Conservation (phyloP, 64 coral and sea anemone species). For the Actinia tenebrosa region DNA sequence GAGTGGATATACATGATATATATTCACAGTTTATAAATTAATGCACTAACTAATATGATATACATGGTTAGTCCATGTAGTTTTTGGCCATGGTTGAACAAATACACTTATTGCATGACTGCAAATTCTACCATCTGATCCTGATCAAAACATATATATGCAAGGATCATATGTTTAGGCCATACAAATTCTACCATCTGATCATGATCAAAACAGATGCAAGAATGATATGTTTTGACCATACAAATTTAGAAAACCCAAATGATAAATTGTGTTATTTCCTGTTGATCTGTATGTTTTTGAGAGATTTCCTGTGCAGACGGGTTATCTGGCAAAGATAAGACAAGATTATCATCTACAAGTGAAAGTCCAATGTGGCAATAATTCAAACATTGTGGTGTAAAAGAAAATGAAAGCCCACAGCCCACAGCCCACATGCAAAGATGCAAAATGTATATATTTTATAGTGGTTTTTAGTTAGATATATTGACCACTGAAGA, state of each 20-base stretch:
- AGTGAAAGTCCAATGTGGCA: neutral
- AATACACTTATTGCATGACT: too few relatives aligned
- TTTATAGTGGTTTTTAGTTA: too few relatives aligned
- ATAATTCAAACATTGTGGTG: neutral
- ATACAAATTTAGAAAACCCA: neutral
- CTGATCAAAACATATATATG: too few relatives aligned
- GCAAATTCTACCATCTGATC: too few relatives aligned
- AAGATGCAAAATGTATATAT: too few relatives aligned
- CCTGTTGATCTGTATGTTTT: neutral
- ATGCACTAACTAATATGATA: too few relatives aligned
- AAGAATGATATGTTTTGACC: neutral
- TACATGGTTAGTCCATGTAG: too few relatives aligned
- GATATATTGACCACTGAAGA: too few relatives aligned
- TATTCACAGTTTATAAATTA: neutral
- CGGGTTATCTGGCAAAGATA: neutral
- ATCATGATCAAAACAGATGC: neutral
- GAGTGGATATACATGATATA: neutral
- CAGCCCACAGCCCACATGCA: neutral
- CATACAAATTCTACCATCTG: too few relatives aligned
- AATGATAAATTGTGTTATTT: neutral
- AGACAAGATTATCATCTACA: neutral
- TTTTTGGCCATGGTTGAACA: too few relatives aligned
- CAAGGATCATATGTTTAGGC: too few relatives aligned
- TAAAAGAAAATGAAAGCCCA: neutral
- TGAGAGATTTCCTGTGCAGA: neutral